Base-by-base conservation (phyloP, 2,888 invertebrate species). In the Drosophila nr. perissopoda region DNA sequence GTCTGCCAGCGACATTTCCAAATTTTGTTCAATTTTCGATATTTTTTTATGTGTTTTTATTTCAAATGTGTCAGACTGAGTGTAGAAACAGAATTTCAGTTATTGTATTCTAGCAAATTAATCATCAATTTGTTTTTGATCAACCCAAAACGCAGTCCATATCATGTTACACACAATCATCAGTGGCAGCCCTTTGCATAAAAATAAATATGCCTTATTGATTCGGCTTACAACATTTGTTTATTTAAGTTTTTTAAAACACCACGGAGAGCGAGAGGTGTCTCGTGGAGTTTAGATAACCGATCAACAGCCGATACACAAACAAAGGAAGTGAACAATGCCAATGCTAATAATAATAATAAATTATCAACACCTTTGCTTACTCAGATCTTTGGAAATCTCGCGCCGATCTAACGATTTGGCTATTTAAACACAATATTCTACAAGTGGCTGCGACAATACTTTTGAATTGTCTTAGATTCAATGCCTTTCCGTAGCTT, bases 321-420 rank as follows among this genome's bases (percentile, higher is more conserved):
- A 61, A 80, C 83, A 85, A 83, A 71, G 60, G 60, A n/a, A 51
- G 33, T 40, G 51, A 71, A 77, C 80, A 83, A 85, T 82, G 80
- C 69, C 61, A 65, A 61, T 65, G 87, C 73, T 87, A 83, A 85
- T 87, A 80, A 86, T 75, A 76, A 81, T 81, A 87, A 89, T 85
- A 85, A 85, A 79, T 87, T 85, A 87, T 85, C 71, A 73, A 69
- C 87, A 89, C 81, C 89, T 84, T 73, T 61, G 74, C 64, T 66
- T 67, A 38, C 33, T 16, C 56, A 21, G 52, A 54, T 72, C 59
- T 65, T 29, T 45, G 25, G 56, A 65, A 34, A 51, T 54, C 53
- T 56, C 54, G 4, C 40, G 38, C 11, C 42, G 52, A 53, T 56
- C 62, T 82, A 53, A 75, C 64, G 81, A 77, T 51, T 81, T 70